These are phyloP conservation scores for Yoshiicerus persimilis DNA, from an alignment of 1,140 invertebrate species.

Conservation along the genomic window DNA sequence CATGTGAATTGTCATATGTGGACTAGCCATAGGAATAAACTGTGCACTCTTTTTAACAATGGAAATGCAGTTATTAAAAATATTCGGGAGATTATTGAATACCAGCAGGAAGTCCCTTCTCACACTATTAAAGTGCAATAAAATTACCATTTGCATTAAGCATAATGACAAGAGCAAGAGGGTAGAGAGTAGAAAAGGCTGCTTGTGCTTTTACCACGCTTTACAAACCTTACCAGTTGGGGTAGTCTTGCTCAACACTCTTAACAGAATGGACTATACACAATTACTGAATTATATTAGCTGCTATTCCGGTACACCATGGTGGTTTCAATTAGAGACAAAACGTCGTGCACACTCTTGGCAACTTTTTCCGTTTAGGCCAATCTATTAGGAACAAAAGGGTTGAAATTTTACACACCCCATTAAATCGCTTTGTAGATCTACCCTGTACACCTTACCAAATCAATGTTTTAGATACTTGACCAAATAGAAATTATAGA, in stretches of 20 bases:
- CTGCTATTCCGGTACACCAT: background rate
- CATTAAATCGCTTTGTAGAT: background rate
- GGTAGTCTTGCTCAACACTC: background rate
- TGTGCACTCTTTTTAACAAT: background rate
- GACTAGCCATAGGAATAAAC: too few species aligned
- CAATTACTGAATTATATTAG: background rate
- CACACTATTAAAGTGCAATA: constrained; percentile 28
- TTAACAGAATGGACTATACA: background rate
- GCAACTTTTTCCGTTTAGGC: background rate
- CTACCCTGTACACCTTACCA: too few species aligned
- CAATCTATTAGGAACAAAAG: background rate
- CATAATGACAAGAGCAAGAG: background rate
- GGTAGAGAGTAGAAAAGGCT: background rate
- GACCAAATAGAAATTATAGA: too few species aligned
- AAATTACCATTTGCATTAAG: constrained; percentile 11
- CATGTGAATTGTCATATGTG: too few species aligned
- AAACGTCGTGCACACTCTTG: background rate
- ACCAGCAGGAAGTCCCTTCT: constrained; percentile 8
- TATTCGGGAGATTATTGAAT: constrained; percentile 13
- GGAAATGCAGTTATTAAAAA: background rate
- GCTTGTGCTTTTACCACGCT: background rate
- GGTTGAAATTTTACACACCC: background rate
- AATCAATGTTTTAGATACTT: background rate
- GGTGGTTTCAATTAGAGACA: background rate
- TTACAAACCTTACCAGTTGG: background rate